A percentile compares a stretch with the other conserved stretches of the same genome.
These are phyloP conservation scores for Diprion similis DNA, from an alignment of 1,140 invertebrate species.

Conservation along the genomic window DNA sequence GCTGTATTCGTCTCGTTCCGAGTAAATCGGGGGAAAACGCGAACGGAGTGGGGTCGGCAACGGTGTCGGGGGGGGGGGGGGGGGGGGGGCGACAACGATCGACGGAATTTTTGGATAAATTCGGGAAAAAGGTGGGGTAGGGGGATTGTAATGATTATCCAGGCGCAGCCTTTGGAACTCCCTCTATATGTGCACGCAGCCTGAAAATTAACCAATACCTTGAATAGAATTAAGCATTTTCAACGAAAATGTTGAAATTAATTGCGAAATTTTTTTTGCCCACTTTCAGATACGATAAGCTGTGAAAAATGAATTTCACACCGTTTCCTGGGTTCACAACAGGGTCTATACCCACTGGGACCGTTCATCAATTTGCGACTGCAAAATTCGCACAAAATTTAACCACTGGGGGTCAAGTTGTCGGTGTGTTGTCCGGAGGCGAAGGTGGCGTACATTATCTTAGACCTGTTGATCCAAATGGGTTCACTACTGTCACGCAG, in stretches of 20 bases:
- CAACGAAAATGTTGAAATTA: no score
- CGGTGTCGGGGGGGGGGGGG: not conserved
- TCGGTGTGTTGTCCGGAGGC: constrained; percentile 66
- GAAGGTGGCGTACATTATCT: constrained; percentile 80
- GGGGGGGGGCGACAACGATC: not conserved
- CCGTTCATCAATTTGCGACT: constrained; percentile 72
- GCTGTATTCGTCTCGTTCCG: not conserved
- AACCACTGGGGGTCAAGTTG: constrained; percentile 65
- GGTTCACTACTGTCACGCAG: constrained; percentile 57
- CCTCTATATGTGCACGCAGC: no score
- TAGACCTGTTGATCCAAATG: constrained; percentile 71
- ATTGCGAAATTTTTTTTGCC: no score
- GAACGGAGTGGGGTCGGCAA: not conserved
- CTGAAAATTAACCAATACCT: no score
- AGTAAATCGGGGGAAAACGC: constrained; percentile 2
- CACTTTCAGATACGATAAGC: constrained; percentile 34
- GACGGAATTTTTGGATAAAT: no score
- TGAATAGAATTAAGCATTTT: no score
- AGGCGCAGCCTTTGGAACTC: no score
- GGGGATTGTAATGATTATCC: no score
- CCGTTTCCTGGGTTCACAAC: constrained; percentile 71
- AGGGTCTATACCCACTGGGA: constrained; percentile 67
- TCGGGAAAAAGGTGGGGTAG: no score
- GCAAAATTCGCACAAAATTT: constrained; percentile 72
- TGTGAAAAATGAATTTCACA: constrained; percentile 71